Evolutionary conservation across 2,888 invertebrate species (phyloP), one percentile per base, ranked within the genome.

Genomic region (Dryobotodes eremita): DNA sequence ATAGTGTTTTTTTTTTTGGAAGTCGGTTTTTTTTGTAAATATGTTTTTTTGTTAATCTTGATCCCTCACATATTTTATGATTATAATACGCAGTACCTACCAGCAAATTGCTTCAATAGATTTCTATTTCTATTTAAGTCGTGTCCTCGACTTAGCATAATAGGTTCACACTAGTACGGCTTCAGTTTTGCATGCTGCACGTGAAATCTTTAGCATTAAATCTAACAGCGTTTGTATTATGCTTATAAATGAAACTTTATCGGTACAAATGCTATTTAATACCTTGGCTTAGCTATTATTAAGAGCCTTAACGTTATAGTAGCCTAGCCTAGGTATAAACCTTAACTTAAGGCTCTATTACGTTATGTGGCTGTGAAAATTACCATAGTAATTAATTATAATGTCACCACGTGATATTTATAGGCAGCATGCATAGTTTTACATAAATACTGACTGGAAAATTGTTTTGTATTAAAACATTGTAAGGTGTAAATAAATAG

Each of bases 131-230:
- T 85, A 82, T 81, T 83, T 75, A 20, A 73, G 73, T 61, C 70
- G 20, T 48, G 80, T 65, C 87, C 87, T 89, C 83, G 89, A 86
- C 88, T 86, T 83, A 87, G 23, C 75, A 82, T 89, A 87, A 88
- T 71, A 88, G 86, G 88, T 88, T 89, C 82, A 72, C 74, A 71
- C 31, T 75, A 23, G n/a, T 83, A 83, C 42, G 89, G 89, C 73
- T 89, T 89, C 89, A 82, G 83, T 83, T 75, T 86, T 80, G 87
- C 89, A 87, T 86, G 87, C 70, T 86, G 88, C 85, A 84, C 79
- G 79, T 82, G 36, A 83, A 81, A 87, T 83, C 82, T 75, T 71
- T 76, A 68, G 64, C 36, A 78, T 76, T 71, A 55, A 84, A 79
- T 82, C 83, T 68, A 62, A 78, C 80, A 74, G 31, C 31, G 31